Conservation (phyloP, 2,888 invertebrate species). For the Cryptosula pallasiana region DNA sequence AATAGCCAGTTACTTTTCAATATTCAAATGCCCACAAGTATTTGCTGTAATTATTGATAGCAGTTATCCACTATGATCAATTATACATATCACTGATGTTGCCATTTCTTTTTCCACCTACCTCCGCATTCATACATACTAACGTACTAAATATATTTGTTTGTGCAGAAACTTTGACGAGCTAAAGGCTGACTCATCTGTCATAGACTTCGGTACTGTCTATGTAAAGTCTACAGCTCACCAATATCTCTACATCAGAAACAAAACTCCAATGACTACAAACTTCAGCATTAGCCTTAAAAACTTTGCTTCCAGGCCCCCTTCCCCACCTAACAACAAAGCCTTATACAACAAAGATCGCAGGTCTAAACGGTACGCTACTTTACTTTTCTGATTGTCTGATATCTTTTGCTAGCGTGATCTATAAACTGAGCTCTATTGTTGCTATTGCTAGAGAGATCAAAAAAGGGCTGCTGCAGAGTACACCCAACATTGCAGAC, state of each 20-base stretch:
- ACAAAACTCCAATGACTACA: constrained; percentile 44
- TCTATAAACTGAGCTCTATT: no score
- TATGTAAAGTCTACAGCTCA: constrained; percentile 34
- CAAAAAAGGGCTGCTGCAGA: constrained; percentile 33
- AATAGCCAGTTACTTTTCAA: no score
- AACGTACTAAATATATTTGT: no score
- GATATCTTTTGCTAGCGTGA: no score
- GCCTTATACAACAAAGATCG: background rate
- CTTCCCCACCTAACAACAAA: constrained; percentile 34
- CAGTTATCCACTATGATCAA: no score
- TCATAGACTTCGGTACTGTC: constrained; percentile 41
- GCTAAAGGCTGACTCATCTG: background rate
- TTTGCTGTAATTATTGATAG: no score
- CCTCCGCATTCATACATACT: no score
- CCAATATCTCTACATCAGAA: constrained; percentile 40
- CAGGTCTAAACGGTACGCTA: background rate
- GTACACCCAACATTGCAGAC: constrained; percentile 44
- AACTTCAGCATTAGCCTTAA: constrained; percentile 37
- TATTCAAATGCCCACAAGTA: no score
- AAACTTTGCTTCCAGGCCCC: constrained; percentile 37
- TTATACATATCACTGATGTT: no score
- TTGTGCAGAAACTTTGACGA: constrained; percentile 17
- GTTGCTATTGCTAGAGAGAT: no score
- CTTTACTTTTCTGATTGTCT: no score
- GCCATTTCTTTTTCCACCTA: no score